A percentile compares a stretch with the other conserved stretches of the same genome.
phyloP scores from a whole-genome alignment of 2,113 vertebrate species.

The Clarias magur region DNA sequence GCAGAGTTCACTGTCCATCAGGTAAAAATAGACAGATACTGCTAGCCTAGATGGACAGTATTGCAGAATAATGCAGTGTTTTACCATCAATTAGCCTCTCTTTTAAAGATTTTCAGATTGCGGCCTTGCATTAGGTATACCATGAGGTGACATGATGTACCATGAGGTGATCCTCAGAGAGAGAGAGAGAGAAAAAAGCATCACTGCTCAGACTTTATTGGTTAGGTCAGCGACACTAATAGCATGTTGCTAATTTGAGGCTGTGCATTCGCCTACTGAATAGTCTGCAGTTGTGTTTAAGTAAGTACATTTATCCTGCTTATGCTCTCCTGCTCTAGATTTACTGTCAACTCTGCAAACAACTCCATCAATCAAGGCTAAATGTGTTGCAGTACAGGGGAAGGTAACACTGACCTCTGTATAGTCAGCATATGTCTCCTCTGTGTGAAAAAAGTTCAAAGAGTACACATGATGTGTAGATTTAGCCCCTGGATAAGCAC shows the following conservation, averaged over 20 bases:
- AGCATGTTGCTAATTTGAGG: constrained; percentile 27
- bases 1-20: background rate
- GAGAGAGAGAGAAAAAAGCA: background rate
- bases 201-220: constrained; percentile 1
- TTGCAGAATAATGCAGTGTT: background rate
- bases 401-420: background rate
- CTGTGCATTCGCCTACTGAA: background rate
- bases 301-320: constrained; percentile 11
- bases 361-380: constrained; percentile 1
- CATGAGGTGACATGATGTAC: background rate
- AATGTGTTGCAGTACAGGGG: background rate
- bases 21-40: background rate
- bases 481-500: background rate
- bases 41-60: background rate
- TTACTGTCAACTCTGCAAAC: constrained; percentile 22
- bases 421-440: background rate
- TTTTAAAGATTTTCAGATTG: background rate
- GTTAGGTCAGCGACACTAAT: constrained; percentile 29
- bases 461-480: background rate
- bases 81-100: background rate
- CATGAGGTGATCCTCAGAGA: background rate
- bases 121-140: background rate
- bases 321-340: background rate
- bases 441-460: background rate
- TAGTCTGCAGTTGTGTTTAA: background rate